These are phyloP conservation scores for Trichomalopsis sarcophagae DNA, from an alignment of 1,140 invertebrate species.

Conservation along the genomic window DNA sequence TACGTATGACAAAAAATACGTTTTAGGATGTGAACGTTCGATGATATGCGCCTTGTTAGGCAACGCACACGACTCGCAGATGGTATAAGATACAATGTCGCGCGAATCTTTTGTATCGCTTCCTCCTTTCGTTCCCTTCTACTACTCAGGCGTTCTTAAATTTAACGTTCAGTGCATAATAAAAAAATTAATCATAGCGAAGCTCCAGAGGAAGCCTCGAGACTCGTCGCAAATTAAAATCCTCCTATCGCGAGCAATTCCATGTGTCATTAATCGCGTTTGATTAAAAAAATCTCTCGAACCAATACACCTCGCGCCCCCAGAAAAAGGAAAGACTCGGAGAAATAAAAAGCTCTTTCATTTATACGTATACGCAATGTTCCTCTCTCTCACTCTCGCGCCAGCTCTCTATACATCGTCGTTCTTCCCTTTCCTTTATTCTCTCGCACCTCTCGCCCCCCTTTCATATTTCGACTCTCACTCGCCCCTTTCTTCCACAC, in stretches of 20 bases:
- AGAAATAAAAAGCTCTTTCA: slow-evolving; percentile 38
- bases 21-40: not conserved
- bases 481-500: slow-evolving; percentile 46
- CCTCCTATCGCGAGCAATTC: not conserved
- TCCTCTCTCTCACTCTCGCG: not conserved
- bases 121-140: too few relatives aligned
- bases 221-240: not conserved
- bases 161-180: too few relatives aligned
- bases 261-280: slow-evolving; percentile 22
- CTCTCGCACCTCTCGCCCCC: slow-evolving; percentile 21
- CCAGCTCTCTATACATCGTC: slow-evolving; percentile 19
- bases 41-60: not conserved
- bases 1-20: not conserved
- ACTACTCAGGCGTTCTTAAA: too few relatives aligned
- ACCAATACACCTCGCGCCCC: not conserved
- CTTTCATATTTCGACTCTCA: slow-evolving; percentile 42
- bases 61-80: too few relatives aligned
- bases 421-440: slow-evolving; percentile 35
- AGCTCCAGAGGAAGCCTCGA: not conserved
- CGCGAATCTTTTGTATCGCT: too few relatives aligned
- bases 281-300: slow-evolving; percentile 38
- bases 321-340: slow-evolving; percentile 16
- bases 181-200: not conserved
- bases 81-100: too few relatives aligned
- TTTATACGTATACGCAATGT: slow-evolving; percentile 12